Base-by-base conservation (phyloP, 37 sponge, comb jelly and placozoan genomes). In the Eunapius fragilis region DNA sequence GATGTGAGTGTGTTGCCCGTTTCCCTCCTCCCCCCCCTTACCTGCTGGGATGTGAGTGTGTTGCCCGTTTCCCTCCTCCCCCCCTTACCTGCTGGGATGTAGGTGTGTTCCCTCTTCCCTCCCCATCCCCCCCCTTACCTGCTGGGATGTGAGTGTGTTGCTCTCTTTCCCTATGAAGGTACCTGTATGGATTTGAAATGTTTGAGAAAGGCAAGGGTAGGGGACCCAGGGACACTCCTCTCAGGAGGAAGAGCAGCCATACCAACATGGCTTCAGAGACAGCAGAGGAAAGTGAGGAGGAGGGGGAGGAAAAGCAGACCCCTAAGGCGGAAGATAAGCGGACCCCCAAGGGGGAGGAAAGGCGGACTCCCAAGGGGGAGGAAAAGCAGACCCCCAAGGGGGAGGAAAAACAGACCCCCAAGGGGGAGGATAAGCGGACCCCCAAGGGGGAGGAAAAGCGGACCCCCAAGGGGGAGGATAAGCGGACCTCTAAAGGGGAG, bases 121-220 rank as follows among this genome's bases (percentile, higher is more conserved):
- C n/a, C n/a, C n/a, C n/a, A n/a, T n/a, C n/a, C n/a, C n/a, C n/a
- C n/a, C n/a, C n/a, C n/a, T n/a, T n/a, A n/a, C n/a, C n/a, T n/a
- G n/a, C n/a, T n/a, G n/a, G n/a, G n/a, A 30, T 34, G 32, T 34
- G 81, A 23, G 32, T 69, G 47, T 71, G 72, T 2, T 34, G 37
- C 67, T 58, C 0, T 45, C 41, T 78, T 14, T 22, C 19, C 38
- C 74, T 85, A 25, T n/a, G n/a, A 58, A 93, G 93, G 72, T 84
- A 90, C 71, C 82, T 94, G 24, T 76, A 82, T 38, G 86, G 70
- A 7, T 94, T 88, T 90, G 90, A 89, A 75, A 4, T 69, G 25
- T n/a, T 72, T 33, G 84, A 89, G 68, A 83, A 86, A 73, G 41
- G 67, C 50, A 88, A 82, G 69, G 58, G 58, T 19, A 58, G 14